Evolutionary conservation across 1,140 invertebrate genomes (phyloP).

Genomic region (Drosophila parabipectinata): DNA sequence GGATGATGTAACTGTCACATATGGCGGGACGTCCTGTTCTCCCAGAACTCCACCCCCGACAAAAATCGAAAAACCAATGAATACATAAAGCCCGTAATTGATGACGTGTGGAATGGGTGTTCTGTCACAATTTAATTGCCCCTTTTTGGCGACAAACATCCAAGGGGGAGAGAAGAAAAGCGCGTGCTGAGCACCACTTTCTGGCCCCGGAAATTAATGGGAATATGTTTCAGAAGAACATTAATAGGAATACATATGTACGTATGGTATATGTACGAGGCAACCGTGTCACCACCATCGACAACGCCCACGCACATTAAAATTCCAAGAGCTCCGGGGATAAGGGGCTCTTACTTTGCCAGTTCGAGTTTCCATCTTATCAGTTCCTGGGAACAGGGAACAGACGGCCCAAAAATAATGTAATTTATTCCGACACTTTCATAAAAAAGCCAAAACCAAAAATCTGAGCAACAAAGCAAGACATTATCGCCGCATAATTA

Average conservation of each 20-base stretch:
- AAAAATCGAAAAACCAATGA: constrained; percentile 44
- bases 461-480: constrained; percentile 77
- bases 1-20: constrained; percentile 56
- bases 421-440: constrained; percentile 82
- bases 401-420: constrained; percentile 65
- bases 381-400: constrained; percentile 51
- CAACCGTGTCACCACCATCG: constrained; percentile 36
- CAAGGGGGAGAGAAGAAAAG: constrained; percentile 14
- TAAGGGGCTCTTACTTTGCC: constrained; percentile 9
- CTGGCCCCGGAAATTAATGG: constrained; percentile 52
- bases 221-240: constrained; percentile 55
- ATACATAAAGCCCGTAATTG: constrained; percentile 55
- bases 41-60: neutral
- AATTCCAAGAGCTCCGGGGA: constrained; percentile 44
- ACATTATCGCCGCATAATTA: constrained; percentile 83
- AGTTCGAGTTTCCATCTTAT: constrained; percentile 33
- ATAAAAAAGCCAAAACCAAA: constrained; percentile 66
- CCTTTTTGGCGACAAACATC: constrained; percentile 6
- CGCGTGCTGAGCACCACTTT: constrained; percentile 26
- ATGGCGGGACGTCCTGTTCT: constrained; percentile 16
- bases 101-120: constrained; percentile 63
- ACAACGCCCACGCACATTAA: constrained; percentile 50
- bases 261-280: constrained; percentile 21
- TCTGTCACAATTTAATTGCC: constrained; percentile 65
- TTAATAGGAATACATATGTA: constrained; percentile 50